Evolutionary conservation across 2,113 vertebrate genomes (phyloP).

Genomic region (Chamaea fasciata): DNA sequence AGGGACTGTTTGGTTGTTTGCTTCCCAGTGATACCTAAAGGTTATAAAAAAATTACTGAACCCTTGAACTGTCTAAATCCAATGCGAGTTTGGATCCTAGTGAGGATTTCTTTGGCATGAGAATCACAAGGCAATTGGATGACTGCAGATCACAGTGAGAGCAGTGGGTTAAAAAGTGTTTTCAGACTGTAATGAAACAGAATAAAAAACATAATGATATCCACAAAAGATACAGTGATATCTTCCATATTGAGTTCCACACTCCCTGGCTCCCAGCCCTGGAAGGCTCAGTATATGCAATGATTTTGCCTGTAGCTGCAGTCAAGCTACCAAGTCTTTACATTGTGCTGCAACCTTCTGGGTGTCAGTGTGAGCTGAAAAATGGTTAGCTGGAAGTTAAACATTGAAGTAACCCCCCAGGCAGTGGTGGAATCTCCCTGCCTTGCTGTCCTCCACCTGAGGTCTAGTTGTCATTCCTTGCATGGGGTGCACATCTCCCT

Average conservation of each 20-base stretch:
- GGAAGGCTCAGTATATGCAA: background rate
- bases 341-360: background rate
- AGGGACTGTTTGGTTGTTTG: background rate
- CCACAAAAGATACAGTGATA: background rate
- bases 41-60: background rate
- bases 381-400: background rate
- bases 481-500: background rate
- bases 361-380: background rate
- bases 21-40: background rate
- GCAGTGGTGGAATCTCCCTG: background rate
- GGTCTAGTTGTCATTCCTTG: background rate
- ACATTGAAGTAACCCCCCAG: background rate
- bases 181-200: background rate
- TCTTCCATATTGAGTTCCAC: background rate
- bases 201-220: background rate
- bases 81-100: background rate
- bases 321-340: background rate
- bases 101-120: background rate
- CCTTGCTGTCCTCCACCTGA: background rate
- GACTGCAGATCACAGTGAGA: background rate
- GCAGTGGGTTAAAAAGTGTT: background rate
- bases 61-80: background rate
- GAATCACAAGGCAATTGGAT: background rate
- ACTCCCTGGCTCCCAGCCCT: background rate
- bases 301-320: background rate